A percentile compares a stretch with the other conserved stretches of the same genome.
Conservation (phyloP, 2,113 vertebrate genomes). For the Cryptotis parvus region DNA sequence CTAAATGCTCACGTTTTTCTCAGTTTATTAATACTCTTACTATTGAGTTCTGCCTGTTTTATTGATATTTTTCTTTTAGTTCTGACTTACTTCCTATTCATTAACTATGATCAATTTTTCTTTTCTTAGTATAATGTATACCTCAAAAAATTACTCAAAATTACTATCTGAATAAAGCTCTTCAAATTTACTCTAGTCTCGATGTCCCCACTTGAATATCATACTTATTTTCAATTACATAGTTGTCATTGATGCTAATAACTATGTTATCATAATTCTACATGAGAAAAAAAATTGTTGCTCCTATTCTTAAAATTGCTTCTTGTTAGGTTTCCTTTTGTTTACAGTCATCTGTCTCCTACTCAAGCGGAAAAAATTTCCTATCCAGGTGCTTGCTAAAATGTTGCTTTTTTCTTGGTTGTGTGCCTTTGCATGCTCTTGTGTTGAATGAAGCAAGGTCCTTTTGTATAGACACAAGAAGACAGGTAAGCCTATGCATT, state of each 20-base stretch:
- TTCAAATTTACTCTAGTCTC: not conserved
- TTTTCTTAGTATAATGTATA: not conserved
- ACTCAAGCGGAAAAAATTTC: too few relatives aligned
- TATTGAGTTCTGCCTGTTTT: not conserved
- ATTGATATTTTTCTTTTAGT: not conserved
- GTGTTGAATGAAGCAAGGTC: too few relatives aligned
- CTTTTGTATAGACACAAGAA: too few relatives aligned
- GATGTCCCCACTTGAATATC: not conserved
- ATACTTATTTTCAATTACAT: not conserved
- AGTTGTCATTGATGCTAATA: not conserved
- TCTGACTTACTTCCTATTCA: not conserved
- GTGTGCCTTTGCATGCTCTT: too few relatives aligned
- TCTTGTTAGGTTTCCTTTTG: too few relatives aligned
- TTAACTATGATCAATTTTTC: constrained; percentile 23
- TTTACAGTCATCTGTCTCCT: too few relatives aligned
- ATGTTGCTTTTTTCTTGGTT: not conserved
- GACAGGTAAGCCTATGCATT: too few relatives aligned
- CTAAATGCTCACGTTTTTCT: not conserved
- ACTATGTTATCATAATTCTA: not conserved
- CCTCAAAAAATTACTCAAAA: not conserved
- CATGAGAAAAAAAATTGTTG: not conserved
- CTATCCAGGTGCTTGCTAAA: not conserved
- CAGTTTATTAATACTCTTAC: not conserved
- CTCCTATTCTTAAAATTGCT: not conserved
- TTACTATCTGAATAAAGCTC: not conserved